Percentiles rank a stretch among this genome's conserved stretches.
Conservation (phyloP, 2,797 vertebrate species). For the Triplophysa yarkandensis region DNA sequence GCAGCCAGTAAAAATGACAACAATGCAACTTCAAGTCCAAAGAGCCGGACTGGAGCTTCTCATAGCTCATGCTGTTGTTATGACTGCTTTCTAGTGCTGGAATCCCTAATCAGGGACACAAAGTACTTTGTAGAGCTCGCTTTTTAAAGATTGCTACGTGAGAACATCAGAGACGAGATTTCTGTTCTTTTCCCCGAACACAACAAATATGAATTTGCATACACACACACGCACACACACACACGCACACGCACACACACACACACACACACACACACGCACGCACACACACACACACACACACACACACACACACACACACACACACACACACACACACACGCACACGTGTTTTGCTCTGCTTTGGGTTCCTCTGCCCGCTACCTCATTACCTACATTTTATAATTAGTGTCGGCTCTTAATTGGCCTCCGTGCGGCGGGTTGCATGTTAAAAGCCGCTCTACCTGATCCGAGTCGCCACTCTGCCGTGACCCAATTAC, state of each 20-base stretch:
- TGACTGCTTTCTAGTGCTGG: constrained; percentile 21
- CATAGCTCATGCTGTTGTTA: constrained; percentile 27
- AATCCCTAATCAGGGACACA: constrained; percentile 22
- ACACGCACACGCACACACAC: constrained; percentile 4
- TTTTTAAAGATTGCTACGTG: constrained; percentile 4
- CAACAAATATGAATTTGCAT: constrained; percentile 15
- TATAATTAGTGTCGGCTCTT: constrained; percentile 42
- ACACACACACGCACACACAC: constrained; percentile 2
- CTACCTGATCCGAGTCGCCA: constrained; percentile 47
- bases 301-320: too few relatives aligned
- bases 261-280: constrained; percentile 5
- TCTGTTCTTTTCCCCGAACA: constrained; percentile 4
- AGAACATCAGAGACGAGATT: constrained; percentile 26
- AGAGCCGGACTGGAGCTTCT: constrained; percentile 20
- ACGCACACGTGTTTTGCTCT: constrained; percentile 13
- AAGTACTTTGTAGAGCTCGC: constrained; percentile 11
- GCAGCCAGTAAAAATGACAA: constrained; percentile 60
- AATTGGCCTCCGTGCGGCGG: constrained; percentile 51
- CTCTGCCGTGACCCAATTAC: constrained; percentile 49
- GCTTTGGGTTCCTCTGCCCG: constrained; percentile 16
- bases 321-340: not conserved
- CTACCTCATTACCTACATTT: constrained; percentile 34
- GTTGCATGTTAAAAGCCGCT: constrained; percentile 39
- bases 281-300: constrained; percentile 1
- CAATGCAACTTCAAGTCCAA: constrained; percentile 49